Evolutionary conservation across 2,113 vertebrate genomes (phyloP).

Genomic region (Rhinogobius similis): DNA sequence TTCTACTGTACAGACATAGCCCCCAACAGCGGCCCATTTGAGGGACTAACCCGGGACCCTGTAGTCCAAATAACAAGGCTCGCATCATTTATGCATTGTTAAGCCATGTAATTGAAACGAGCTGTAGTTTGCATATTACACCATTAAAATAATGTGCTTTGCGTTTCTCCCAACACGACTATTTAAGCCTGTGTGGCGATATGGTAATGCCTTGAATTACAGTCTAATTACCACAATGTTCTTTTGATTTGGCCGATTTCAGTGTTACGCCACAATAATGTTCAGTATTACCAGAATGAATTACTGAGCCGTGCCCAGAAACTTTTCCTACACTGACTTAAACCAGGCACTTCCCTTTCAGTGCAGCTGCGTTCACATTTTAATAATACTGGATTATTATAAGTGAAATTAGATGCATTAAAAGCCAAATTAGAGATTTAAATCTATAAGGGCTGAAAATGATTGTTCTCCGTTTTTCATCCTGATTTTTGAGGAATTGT

Average conservation of each 20-base stretch:
- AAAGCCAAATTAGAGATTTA: constrained; percentile 62
- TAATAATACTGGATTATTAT: constrained; percentile 56
- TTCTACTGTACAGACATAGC: constrained; percentile 84
- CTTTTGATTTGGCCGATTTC: constrained; percentile 99
- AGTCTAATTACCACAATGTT: constrained; percentile 99
- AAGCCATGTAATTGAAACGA: constrained; percentile 98
- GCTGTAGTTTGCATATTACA: constrained; percentile 99
- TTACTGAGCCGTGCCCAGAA: constrained; percentile 75
- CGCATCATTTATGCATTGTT: constrained; percentile 99
- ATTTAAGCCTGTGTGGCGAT: constrained; percentile 94
- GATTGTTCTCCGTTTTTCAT: constrained; percentile 34
- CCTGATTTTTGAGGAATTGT: constrained; percentile 27
- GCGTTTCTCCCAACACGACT: constrained; percentile 97
- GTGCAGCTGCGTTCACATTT: constrained; percentile 63
- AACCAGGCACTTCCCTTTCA: constrained; percentile 52
- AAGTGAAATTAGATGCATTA: constrained; percentile 65
- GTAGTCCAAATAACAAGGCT: constrained; percentile 94
- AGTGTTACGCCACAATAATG: constrained; percentile 80
- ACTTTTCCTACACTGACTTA: constrained; percentile 69
- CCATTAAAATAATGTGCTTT: constrained; percentile 99
- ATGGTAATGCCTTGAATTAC: constrained; percentile 98
- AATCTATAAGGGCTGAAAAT: constrained; percentile 52
- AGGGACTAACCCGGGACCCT: constrained; percentile 86
- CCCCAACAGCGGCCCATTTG: constrained; percentile 81
- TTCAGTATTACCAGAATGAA: constrained; percentile 77